phyloP scores from a whole-genome alignment of 2,113 vertebrate species.

The Bucco capensis region DNA sequence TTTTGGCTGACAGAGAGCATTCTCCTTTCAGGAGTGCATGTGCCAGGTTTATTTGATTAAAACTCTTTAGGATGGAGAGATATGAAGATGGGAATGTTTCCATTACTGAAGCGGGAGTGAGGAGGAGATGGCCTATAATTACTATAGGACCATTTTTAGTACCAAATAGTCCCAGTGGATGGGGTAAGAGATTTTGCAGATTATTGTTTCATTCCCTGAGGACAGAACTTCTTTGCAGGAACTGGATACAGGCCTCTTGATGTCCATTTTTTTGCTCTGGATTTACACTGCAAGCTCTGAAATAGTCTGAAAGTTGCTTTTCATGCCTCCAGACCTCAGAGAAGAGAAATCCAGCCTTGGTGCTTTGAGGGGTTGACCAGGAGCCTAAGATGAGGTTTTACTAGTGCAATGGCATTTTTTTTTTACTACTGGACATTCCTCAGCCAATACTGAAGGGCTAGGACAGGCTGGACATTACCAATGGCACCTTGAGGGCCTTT shows the following conservation, averaged over 20 bases:
- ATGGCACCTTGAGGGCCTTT: not conserved
- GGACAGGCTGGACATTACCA: not conserved
- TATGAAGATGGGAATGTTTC: not conserved
- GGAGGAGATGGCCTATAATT: not conserved
- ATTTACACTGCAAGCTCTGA: not conserved
- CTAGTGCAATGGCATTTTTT: not conserved
- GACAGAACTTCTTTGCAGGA: not conserved
- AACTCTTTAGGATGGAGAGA: slow-evolving; percentile 18
- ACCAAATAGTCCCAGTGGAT: not conserved
- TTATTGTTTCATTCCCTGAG: not conserved
- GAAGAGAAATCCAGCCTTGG: not conserved
- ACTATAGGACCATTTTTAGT: not conserved
- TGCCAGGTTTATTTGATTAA: slow-evolving; percentile 55
- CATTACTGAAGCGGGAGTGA: not conserved
- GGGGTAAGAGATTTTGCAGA: not conserved
- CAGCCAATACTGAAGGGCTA: not conserved
- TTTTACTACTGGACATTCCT: not conserved
- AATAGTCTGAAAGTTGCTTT: not conserved
- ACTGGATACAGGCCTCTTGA: not conserved
- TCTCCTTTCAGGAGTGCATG: not conserved
- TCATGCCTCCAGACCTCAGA: not conserved
- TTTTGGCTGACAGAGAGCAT: slow-evolving; percentile 23
- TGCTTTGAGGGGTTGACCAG: not conserved
- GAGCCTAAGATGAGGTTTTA: not conserved
- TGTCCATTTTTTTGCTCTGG: not conserved